Evolutionary conservation across 2,888 invertebrate genomes (phyloP), one percentile per base, ranked within the genome.

Genomic region (Torymus tubicola): DNA sequence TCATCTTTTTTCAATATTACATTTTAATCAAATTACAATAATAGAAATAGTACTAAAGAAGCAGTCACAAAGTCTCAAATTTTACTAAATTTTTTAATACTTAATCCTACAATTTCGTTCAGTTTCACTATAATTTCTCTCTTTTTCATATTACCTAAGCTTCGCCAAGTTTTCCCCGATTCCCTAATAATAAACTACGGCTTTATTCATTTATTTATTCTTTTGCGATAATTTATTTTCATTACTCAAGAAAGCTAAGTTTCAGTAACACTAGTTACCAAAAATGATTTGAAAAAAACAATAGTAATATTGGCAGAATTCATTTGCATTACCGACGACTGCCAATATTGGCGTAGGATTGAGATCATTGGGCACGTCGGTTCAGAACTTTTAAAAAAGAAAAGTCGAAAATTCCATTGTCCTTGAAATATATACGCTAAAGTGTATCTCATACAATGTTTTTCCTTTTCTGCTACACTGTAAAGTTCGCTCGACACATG

Each of bases 351-450:
- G 68, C 72, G 78, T 71, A 31, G 52, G 84, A 81, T 86, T 89
- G 89, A 89, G 89, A 90, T 90, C 89, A 90, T 87, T 86, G 86
- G 75, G 73, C 80, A 75, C 67, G 68, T 80, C 82, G 82, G 82
- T 80, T 75, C 12, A 76, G 57, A 71, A 77, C 53, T 60, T 68
- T 74, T 2, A 10, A 81, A 65, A 71, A 18, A 64, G 77, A 70
- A 70, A 42, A 64, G 65, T 69, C 16, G 53, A 63, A 65, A 53
- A 58, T 42, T 71, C 55, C 14, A 31, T 53, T 73, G 61, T 69
- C 50, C 21, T 21, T 58, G 13, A 8, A 73, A 58, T 57, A 60
- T 4, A 42, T 42, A 42, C 16, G 2, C 52, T 75, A 50, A 73
- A 67, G 8, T 42, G 58, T 78, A 14, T 31, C 24, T 50, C 18